These are phyloP conservation scores for Agelaius tricolor DNA, from an alignment of 2,113 vertebrate genomes.

Conservation along the genomic window DNA sequence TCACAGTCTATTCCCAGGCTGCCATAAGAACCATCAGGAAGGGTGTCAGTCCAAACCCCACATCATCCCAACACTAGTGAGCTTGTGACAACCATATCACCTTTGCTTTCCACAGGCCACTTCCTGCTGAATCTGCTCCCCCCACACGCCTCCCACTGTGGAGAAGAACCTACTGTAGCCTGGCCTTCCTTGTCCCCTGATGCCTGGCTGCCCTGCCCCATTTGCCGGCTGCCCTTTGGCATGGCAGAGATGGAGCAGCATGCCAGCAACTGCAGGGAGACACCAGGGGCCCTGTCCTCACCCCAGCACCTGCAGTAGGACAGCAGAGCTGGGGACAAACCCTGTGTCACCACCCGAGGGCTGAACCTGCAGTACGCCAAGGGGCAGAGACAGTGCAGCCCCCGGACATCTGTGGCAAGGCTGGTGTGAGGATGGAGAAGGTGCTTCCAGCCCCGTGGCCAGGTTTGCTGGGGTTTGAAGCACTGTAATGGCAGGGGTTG, in stretches of 20 bases:
- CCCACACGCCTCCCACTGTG: constrained; percentile 69
- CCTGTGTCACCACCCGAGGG: neutral
- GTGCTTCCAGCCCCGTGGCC: fast-evolving
- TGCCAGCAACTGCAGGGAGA: constrained; percentile 74
- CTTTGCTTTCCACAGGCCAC: constrained; percentile 28
- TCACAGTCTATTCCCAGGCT: neutral
- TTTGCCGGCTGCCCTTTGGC: constrained; percentile 65
- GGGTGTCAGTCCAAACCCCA: fast-evolving
- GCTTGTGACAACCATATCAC: neutral
- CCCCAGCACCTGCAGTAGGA: neutral
- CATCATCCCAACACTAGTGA: neutral
- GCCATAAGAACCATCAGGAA: neutral
- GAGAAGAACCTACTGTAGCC: neutral
- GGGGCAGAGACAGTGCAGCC: neutral
- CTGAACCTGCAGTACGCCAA: neutral
- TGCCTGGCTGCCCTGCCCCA: constrained; percentile 66
- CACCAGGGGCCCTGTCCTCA: neutral
- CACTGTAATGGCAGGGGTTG: neutral
- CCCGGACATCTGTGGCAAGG: neutral
- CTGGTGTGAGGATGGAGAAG: neutral
- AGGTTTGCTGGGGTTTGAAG: no score
- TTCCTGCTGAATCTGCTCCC: constrained; percentile 71
- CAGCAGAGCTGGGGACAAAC: neutral
- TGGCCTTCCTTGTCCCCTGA: neutral
- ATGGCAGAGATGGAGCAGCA: constrained; percentile 65